Conservation (phyloP, 2,113 vertebrate species). For the Megaceryle maxima region DNA sequence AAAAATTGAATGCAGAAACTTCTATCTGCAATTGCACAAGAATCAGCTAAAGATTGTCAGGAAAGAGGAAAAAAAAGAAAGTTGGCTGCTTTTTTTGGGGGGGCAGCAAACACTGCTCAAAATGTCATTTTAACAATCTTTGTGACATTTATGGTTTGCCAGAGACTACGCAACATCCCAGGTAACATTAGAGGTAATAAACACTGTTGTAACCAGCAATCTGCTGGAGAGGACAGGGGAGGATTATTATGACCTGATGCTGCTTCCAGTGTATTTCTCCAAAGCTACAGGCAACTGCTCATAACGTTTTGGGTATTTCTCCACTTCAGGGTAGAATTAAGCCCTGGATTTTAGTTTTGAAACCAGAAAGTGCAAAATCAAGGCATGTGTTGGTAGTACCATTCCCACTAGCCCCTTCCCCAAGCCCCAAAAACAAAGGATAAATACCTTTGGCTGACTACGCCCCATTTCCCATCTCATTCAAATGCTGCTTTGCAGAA, state of each 20-base stretch:
- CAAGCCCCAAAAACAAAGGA: accelerated
- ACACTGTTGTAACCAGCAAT: neutral
- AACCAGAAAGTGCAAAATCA: neutral
- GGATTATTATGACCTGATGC: neutral
- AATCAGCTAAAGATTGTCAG: accelerated
- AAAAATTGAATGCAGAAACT: neutral
- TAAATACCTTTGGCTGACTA: neutral
- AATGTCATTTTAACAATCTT: neutral
- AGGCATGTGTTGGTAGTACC: too few relatives aligned
- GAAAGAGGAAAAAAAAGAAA: neutral
- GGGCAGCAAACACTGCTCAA: neutral
- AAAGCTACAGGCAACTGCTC: neutral
- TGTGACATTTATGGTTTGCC: neutral
- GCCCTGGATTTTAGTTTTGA: neutral
- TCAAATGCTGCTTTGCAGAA: neutral
- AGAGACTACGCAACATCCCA: neutral
- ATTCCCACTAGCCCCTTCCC: neutral
- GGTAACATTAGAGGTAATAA: neutral
- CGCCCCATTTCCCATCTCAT: neutral
- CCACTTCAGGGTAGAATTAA: neutral
- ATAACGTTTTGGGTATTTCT: neutral
- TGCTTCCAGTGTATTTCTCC: neutral
- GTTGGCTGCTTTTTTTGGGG: neutral
- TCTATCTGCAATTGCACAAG: neutral
- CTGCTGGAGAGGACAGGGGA: neutral